Base-by-base conservation (phyloP, 2,888 invertebrate genomes). In the Bedellia somnulentella region DNA sequence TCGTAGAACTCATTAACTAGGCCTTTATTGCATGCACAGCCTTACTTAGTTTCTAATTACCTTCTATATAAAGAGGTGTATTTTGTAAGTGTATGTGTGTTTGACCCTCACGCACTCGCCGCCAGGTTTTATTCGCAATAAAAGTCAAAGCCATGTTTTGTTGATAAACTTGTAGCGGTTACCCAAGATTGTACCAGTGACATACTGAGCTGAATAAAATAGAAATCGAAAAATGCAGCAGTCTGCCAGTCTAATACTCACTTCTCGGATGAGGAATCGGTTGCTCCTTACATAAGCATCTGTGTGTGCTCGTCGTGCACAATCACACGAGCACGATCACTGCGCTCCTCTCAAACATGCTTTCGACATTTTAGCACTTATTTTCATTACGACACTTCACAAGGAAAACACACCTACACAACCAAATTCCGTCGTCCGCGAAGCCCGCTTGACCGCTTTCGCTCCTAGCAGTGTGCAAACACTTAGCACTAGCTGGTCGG, bases 341-440 rank as follows among this genome's bases (percentile, higher is more conserved):
- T 40, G 42, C 52, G 46, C 56, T 61, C 60, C 53, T 63, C 62
- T 61, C 54, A 63, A 64, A 64, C 58, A 52, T 61, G 60, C 66
- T 73, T 66, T 68, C 67, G 48, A 61, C 66, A 75, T 57, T 63
- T 63, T 52, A 60, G 50, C 67, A 70, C 66, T 70, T 67, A 60
- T 66, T 66, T 62, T 54, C 64, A 70, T 73, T 71, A 52, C 68
- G 48, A 68, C 62, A 70, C 64, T 55, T 43, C 57, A 59, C 47
- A 50, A 54, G 56, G 52, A 59, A 60, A 63, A 57, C 63, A 63
- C 24, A 30, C 61, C 57, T 49, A 61, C 58, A 59, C 57, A 57
- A 52, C 56, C 51, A 50, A 59, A 61, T 62, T 57, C 62, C 52
- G 45, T 40, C 36, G 44, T 37, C 39, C 50, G 55, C 53, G 55